Evolutionary conservation across 2,888 invertebrate species (phyloP).

Genomic region (Drosophila phalerata): DNA sequence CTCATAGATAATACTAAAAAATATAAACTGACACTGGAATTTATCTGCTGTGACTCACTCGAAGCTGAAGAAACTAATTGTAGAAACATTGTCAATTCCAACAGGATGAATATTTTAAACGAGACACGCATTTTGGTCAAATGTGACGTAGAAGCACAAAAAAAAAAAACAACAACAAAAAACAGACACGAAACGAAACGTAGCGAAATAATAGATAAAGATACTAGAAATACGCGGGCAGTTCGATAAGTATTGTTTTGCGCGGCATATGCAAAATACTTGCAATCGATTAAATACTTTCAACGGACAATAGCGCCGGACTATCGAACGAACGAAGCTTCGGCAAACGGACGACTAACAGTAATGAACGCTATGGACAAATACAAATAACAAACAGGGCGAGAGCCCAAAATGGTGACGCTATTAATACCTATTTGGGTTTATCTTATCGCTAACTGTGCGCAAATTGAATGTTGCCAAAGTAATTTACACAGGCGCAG

Average conservation of each 20-base stretch:
- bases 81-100: conserved; percentile 9
- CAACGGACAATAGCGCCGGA: conserved; percentile 15
- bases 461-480: conserved; percentile 67
- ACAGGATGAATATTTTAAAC: neutral
- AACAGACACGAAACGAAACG: neutral
- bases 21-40: neutral
- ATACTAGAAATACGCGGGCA: neutral
- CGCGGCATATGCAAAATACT: conserved; percentile 18
- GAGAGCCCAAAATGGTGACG: conserved; percentile 41
- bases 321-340: conserved; percentile 32
- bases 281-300: conserved; percentile 13
- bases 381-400: conserved; percentile 19
- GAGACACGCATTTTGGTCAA: conserved; percentile 13
- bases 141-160: neutral
- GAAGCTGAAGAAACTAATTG: conserved; percentile 2
- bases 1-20: conserved; percentile 1
- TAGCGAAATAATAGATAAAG: neutral
- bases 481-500: conserved; percentile 43
- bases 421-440: conserved; percentile 42
- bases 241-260: conserved; percentile 19
- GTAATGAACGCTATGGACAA: conserved; percentile 35
- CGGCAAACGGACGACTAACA: conserved; percentile 22
- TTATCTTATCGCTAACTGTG: conserved; percentile 61
- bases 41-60: conserved; percentile 25
- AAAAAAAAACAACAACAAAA: neutral